These are phyloP conservation scores for Cromileptes altivelis DNA, from an alignment of 2,113 vertebrate species.

Conservation along the genomic window DNA sequence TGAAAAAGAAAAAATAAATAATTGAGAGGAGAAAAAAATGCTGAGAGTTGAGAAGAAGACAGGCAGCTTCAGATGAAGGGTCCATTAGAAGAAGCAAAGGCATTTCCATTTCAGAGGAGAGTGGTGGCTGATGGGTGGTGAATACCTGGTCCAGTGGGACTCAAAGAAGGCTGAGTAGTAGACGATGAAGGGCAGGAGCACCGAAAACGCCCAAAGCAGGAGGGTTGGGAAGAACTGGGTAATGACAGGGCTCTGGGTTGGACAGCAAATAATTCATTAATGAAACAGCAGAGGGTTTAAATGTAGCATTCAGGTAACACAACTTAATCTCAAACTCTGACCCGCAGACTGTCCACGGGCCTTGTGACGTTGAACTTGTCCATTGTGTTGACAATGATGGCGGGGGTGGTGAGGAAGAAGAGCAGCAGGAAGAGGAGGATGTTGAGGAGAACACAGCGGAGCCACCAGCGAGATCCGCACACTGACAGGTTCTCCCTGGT, in stretches of 20 bases:
- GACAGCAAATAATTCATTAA: conserved; percentile 44
- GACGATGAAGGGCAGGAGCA: conserved; percentile 94
- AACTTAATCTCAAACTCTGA: conserved; percentile 51
- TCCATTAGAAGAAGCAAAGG: conserved; percentile 33
- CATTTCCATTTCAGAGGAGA: conserved; percentile 55
- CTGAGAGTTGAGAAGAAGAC: conserved; percentile 40
- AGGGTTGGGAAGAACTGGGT: conserved; percentile 97
- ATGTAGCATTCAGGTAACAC: background rate
- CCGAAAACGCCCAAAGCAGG: conserved; percentile 95
- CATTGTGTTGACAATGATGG: conserved; percentile 98
- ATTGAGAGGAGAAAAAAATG: conserved; percentile 23
- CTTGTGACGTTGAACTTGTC: conserved; percentile 97
- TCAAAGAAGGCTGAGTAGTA: conserved; percentile 96
- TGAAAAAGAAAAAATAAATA: conserved; percentile 40
- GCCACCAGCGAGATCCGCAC: conserved; percentile 93
- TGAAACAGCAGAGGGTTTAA: background rate
- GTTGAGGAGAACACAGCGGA: conserved; percentile 93
- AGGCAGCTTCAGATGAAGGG: conserved; percentile 20
- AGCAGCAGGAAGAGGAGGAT: conserved; percentile 94
- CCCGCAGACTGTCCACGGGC: conserved; percentile 94
- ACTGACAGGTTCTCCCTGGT: conserved; percentile 95
- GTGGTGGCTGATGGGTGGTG: background rate
- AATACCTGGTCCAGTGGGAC: conserved; percentile 97
- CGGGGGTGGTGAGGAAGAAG: conserved; percentile 98
- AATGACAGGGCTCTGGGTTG: conserved; percentile 91